Base-by-base conservation (phyloP, 2,113 vertebrate species). In the Campylorhamphus procurvoides region DNA sequence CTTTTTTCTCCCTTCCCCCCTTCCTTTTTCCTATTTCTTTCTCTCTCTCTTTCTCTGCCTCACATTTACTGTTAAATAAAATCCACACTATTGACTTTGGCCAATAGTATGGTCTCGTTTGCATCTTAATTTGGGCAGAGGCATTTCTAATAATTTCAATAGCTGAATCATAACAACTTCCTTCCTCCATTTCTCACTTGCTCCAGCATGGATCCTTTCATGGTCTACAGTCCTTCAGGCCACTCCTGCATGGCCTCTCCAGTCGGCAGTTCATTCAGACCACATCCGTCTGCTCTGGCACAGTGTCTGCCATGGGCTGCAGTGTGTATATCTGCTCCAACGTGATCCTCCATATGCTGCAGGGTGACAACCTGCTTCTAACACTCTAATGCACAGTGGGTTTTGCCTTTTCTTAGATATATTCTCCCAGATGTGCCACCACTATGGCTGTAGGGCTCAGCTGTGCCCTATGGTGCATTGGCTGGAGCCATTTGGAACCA, bases 391-490 rank as follows among this genome's bases (percentile, higher is more conserved):
- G 24, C 44, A 44, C 16, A 49, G 16, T 35, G 27, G 0, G 3
- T 84, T 79, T 68, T 64, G 10, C 16, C 27, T 24, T 67, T 87
- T 69, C 18, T 73, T 68, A 33, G 50, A 46, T n/a, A 20, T 55
- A 18, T 46, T 79, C 5, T 81, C 10, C 33, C 29, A 55, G 55
- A 64, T 18, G 22, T 55, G 22, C 24, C 0, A 2, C 22, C 18
- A 6, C 18, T 0, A 0, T 50, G n/a, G 12, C 39, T 81, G 7
- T 29, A 7, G 12, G 8, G 35, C 49, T 81, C 16, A 60, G 39
- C 44, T 24, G 14, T 76, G 31, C 33, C 18, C 8, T 73, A 0
- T 0, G 1, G 13, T 35, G 35, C 12, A 18, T 27, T 15, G 0
- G 1, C 31, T 73, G 25, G 40, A 93, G 22, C 33, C 5, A 3